Evolutionary conservation across 1,140 invertebrate species (phyloP), one percentile per base, ranked within the genome.

Genomic region (Pinna nobilis): DNA sequence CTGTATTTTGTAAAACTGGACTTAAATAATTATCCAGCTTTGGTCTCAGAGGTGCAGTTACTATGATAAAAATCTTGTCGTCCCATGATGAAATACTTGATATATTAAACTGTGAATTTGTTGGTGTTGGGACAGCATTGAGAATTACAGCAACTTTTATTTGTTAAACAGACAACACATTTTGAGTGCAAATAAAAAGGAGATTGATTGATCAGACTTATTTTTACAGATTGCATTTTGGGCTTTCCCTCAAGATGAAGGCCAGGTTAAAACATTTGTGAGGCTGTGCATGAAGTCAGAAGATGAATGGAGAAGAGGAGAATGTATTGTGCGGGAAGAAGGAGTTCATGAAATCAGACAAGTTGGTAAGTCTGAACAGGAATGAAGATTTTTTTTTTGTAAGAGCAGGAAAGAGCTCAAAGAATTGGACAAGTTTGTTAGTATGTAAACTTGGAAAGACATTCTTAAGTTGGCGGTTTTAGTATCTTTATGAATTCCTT

Each of bases 201-300:
- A 18, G 15, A 7, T 47, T 15, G 18, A 44, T 18, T 44, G 7
- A 9, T 53, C 11, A 53, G 7, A 7, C 7, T 13, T n/a, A n/a
- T n/a, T n/a, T n/a, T 59, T 23, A 5, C 35, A 70, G 68, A 53
- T 70, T 37, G 57, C 68, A 25, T 70, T 70, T 63, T 70, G 68
- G 68, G 68, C 68, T 33, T 70, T 70, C 32, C 68, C 68, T 32
- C 68, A 70, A 63, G 68, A 70, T 70, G 59, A 63, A 39, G 57
- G 49, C 47, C 44, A 63, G 37, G 59, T 70, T 6, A 61, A 70
- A 53, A 57, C 57, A 18, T 63, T 63, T 30, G 39, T 59, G n/a
- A n/a, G 41, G 20, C 30, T 70, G 3, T 57, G 55, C 18, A 39
- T 70, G 18, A 50, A 15, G 15, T 37, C 44, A 39, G 30, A 49